These are phyloP conservation scores for Acipenser transmontanus DNA, from an alignment of 2,797 vertebrate genomes.

Conservation along the genomic window DNA sequence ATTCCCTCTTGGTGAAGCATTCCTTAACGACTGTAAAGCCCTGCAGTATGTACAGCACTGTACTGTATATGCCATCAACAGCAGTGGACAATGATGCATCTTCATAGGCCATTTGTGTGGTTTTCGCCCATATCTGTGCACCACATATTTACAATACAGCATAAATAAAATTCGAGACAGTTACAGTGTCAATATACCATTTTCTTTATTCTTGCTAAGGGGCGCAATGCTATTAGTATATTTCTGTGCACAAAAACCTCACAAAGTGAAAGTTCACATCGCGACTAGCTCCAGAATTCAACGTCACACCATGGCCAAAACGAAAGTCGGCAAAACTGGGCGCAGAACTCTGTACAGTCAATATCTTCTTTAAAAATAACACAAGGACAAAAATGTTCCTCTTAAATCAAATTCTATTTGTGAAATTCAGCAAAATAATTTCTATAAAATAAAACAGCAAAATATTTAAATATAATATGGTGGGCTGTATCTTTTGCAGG, in stretches of 20 bases:
- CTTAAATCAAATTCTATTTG: slow-evolving; percentile 99
- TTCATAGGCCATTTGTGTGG: slow-evolving; percentile 27
- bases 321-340: slow-evolving; percentile 80
- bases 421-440: slow-evolving; percentile 99
- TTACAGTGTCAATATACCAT: slow-evolving; percentile 78
- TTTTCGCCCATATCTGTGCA: slow-evolving; percentile 26
- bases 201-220: slow-evolving; percentile 86
- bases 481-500: slow-evolving; percentile 98
- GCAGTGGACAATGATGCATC: slow-evolving; percentile 13
- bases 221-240: slow-evolving; percentile 78
- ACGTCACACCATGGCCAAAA: slow-evolving; percentile 81
- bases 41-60: slow-evolving; percentile 2
- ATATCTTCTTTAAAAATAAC: slow-evolving; percentile 76
- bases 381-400: slow-evolving; percentile 98
- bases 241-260: slow-evolving; percentile 88
- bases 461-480: slow-evolving; percentile 99
- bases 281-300: slow-evolving; percentile 87
- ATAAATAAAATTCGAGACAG: slow-evolving; percentile 72
- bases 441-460: slow-evolving; percentile 99
- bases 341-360: slow-evolving; percentile 82
- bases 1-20: not conserved
- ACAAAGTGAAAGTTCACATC: slow-evolving; percentile 83
- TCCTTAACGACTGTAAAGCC: not conserved
- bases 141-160: slow-evolving; percentile 49
- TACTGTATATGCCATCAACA: slow-evolving; percentile 1